Base-by-base conservation (phyloP, 2,797 vertebrate genomes). In the Chelon labrosus region DNA sequence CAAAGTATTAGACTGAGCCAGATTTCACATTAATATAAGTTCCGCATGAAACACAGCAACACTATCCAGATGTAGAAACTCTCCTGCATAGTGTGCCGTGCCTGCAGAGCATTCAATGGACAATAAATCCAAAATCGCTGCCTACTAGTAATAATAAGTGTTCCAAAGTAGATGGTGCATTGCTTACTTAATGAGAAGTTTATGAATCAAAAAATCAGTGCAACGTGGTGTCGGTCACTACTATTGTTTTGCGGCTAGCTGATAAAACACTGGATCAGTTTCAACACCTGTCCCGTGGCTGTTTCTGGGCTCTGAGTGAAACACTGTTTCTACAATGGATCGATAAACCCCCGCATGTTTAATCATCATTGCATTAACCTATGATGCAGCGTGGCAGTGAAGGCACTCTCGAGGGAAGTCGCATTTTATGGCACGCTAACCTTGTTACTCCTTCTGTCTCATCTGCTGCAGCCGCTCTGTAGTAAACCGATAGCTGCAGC, bases 281-380 rank as follows among this genome's bases (percentile, higher is more conserved):
- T 4, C 3, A 44, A 35, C 69, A 58, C 56, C 53, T 69, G 19
- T 75, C 51, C 71, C 19, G 39, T 27, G 20, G 44, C 7, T 61
- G 41, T 10, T 22, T 22, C 67, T 59, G 62, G 77, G 50, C 75
- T 59, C 56, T n/a, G 10, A 39, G 50, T 19, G n/a, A 38, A 50
- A 64, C 17, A 22, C 63, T 74, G 25, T 64, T 49, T 53, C 80
- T 56, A 42, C 47, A 0, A 54, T 27, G 59, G 67, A 84, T 89
- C 85, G 31, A 88, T 88, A 72, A 71, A 60, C 38, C 31, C 10
- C 44, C 39, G 13, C 71, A 44, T 65, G 62, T 73, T 85, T 74
- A 79, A 86, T 73, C 64, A 75, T 70, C 55, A 47, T 58, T 69
- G 39, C 67, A 72, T 87, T 77, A 79, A 84, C 55, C 72, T 70